Conservation (phyloP, 2,113 vertebrate genomes). For the Ursus arctos region DNA sequence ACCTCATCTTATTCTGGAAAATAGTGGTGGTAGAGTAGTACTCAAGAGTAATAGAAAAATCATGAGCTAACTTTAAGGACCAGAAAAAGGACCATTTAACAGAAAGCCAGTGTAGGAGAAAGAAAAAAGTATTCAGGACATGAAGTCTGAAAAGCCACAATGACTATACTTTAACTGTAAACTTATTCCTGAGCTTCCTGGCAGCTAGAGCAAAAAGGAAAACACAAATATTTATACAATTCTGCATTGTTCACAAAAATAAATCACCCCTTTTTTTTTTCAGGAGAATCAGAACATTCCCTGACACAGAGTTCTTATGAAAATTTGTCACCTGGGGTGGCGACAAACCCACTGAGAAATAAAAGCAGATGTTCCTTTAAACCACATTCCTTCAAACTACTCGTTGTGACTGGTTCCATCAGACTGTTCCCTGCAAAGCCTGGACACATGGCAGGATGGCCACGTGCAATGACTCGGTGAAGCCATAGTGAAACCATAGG, state of each 20-base stretch:
- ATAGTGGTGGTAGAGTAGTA: neutral
- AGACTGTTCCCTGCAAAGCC: neutral
- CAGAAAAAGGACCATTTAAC: neutral
- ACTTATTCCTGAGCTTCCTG: neutral
- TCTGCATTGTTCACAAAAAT: neutral
- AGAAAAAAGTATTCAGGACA: neutral
- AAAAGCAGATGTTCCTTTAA: neutral
- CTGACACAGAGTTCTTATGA: neutral
- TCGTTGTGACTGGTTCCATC: fast-evolving
- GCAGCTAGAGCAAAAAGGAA: neutral
- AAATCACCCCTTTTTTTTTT: neutral
- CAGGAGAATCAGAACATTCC: neutral
- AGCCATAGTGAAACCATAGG: fast-evolving
- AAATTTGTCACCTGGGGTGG: neutral
- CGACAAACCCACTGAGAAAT: neutral
- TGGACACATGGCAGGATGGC: fast-evolving
- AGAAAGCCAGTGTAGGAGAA: neutral
- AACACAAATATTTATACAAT: neutral
- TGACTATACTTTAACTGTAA: neutral
- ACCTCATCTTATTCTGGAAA: neutral
- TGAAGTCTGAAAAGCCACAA: neutral
- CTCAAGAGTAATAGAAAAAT: neutral
- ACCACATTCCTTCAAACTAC: neutral
- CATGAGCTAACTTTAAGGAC: neutral
- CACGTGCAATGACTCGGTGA: fast-evolving